phyloP scores from a whole-genome alignment of 2,797 vertebrate species.

The Labroides dimidiatus region DNA sequence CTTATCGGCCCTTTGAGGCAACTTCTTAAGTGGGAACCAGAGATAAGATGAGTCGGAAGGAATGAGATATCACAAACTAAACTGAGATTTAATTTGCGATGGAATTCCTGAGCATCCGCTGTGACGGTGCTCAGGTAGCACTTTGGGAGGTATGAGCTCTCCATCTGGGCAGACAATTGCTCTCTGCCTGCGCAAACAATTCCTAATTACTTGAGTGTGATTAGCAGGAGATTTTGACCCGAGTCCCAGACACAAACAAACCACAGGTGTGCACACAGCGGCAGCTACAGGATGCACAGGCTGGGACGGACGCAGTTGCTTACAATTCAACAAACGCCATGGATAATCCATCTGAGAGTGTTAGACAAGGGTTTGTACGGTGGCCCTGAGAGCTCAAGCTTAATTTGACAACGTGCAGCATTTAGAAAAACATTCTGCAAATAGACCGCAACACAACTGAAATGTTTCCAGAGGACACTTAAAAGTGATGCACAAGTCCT shows the following conservation, averaged over 20 bases:
- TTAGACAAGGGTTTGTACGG: neutral
- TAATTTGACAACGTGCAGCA: no score
- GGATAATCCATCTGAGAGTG: slow-evolving; percentile 10
- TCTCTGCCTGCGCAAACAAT: slow-evolving; percentile 79
- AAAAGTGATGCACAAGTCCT: no score
- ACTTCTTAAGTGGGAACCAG: slow-evolving; percentile 69
- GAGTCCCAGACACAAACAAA: slow-evolving; percentile 59
- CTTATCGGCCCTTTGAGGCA: slow-evolving; percentile 67
- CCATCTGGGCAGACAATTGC: slow-evolving; percentile 76
- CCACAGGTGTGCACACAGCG: slow-evolving; percentile 60
- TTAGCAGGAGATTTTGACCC: slow-evolving; percentile 73
- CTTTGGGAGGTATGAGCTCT: slow-evolving; percentile 61
- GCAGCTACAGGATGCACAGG: slow-evolving; percentile 1
- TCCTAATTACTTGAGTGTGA: slow-evolving; percentile 77
- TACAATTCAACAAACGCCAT: slow-evolving; percentile 9
- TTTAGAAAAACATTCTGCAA: no score
- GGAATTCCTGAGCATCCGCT: slow-evolving; percentile 55
- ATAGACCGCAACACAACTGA: no score
- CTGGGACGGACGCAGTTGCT: slow-evolving; percentile 1
- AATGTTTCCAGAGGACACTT: no score
- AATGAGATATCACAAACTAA: slow-evolving; percentile 70
- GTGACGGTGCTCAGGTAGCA: slow-evolving; percentile 58
- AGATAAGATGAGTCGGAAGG: slow-evolving; percentile 70
- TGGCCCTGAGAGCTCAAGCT: no score
- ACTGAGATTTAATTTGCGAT: slow-evolving; percentile 77